Evolutionary conservation across 2,888 invertebrate genomes (phyloP), one percentile per base, ranked within the genome.

Genomic region (Hipparchia sbordonii): DNA sequence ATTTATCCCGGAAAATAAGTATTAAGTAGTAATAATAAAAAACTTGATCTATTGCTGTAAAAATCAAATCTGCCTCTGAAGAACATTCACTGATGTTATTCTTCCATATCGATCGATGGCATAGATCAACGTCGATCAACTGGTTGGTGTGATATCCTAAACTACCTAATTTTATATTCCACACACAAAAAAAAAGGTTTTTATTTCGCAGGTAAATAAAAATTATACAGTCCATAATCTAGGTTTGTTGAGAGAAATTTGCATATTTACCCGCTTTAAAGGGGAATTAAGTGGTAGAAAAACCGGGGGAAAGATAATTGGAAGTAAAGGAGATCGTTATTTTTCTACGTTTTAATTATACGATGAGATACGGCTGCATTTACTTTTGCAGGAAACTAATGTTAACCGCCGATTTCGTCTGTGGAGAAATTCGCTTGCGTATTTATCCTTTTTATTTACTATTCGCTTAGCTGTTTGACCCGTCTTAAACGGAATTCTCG

Each of bases 251-350:
- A 72, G 72, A 73, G 66, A 67, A 65, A 72, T 77, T 73, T 76
- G 76, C 77, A 76, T 78, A 74, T 75, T 71, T 68, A 60, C 70
- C 61, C 71, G 48, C 56, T 72, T 72, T 71, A 74, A 69, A 73
- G 73, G 74, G 74, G 59, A 76, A 73, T 75, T 75, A 75, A 75
- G 74, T 74, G 75, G 71, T 75, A 72, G 73, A 77, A 75, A 51
- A 72, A 70, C 70, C 67, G 72, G 63, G 67, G 67, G 67, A 72
- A 69, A 75, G 65, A 71, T 73, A 75, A 77, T 74, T 76, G 73
- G 62, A 74, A 75, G 74, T 77, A 71, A 70, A 75, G 62, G 70
- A 13, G 57, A 52, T 68, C 62, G 68, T 72, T 68, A 72, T 63
- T 68, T 72, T 57, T 63, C 67, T 59, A 72, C 63, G 57, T 63